Base-by-base conservation (phyloP, 1,140 invertebrate species). In the Coboldia fuscipes region DNA sequence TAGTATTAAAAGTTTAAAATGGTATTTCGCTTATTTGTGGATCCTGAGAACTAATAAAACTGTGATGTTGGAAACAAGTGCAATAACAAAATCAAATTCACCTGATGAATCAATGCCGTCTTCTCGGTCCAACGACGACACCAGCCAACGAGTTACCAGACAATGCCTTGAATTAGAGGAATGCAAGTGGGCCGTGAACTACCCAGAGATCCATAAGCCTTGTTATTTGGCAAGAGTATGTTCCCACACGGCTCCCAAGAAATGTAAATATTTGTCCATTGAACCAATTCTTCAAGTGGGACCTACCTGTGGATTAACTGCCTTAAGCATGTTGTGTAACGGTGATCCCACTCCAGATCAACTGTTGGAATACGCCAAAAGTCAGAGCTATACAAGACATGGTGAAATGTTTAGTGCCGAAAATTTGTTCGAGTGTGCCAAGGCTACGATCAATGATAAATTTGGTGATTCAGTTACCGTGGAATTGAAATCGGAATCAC, bases 381-480 rank as follows among this genome's bases (percentile, higher is more conserved):
- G 51, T 3, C 50, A 60, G 40, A 63, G 66, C 3, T 84, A 68
- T 43, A 80, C 76, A 5, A 68, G 70, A 41, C 73, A 79, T 43
- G 83, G 84, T 3, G 84, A 89, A 66, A 76, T 89, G 56, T 85
- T 86, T 44, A 83, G 79, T 50, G 75, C 70, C 9, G 62, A 70
- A 38, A 62, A 72, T 43, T 74, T 82, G 65, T 61, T 53, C 13
- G 55, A 61, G 40, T 47, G 79, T 31, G 63, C 69, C 10, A 6
- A 32, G n/a, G 4, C 3, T 20, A 19, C 14, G 3, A n/a, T 32
- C 6, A 19, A 45, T 57, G 26, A 38, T 56, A 27, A 51, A 9
- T 60, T 48, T 44, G 10, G 19, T 19, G n/a, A 23, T 24, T n/a
- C 35, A 1, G 26, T 22, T 16, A 29, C 13, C 3, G 9, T 65